phyloP scores from a whole-genome alignment of 2,888 invertebrate species.

The Apodemia zela region DNA sequence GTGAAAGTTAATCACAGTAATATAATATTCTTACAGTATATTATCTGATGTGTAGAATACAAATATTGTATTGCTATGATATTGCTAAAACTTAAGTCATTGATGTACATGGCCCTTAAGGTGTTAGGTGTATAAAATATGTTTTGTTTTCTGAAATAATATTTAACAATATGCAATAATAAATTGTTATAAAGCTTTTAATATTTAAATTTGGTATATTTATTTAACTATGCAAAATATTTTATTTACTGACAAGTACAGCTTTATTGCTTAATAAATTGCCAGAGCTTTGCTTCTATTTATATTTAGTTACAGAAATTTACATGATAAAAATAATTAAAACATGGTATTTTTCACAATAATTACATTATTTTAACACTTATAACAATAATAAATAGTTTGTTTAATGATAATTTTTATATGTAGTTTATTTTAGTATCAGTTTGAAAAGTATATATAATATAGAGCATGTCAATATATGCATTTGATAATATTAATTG shows the following conservation, averaged over 20 bases:
- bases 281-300: slow-evolving; percentile 30
- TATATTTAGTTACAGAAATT: slow-evolving; percentile 17
- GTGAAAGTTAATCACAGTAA: no score
- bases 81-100: not conserved
- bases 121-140: not conserved
- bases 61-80: not conserved
- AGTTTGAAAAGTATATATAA: not conserved
- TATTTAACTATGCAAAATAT: slow-evolving; percentile 26
- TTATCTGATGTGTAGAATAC: no score
- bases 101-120: not conserved
- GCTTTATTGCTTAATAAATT: slow-evolving; percentile 27
- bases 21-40: no score
- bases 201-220: slow-evolving; percentile 19
- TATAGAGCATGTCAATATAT: slow-evolving; percentile 8
- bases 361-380: not conserved
- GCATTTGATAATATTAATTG: slow-evolving; percentile 2
- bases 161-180: not conserved
- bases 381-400: not conserved
- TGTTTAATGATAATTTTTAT: not conserved
- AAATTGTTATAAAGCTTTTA: slow-evolving; percentile 28
- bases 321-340: not conserved
- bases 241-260: slow-evolving; percentile 16
- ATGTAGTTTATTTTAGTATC: slow-evolving; percentile 4
- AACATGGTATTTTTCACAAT: not conserved
- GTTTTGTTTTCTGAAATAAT: not conserved